Evolutionary conservation across 2,888 invertebrate genomes (phyloP), one percentile per base, ranked within the genome.

Genomic region (Cephus runcator): DNA sequence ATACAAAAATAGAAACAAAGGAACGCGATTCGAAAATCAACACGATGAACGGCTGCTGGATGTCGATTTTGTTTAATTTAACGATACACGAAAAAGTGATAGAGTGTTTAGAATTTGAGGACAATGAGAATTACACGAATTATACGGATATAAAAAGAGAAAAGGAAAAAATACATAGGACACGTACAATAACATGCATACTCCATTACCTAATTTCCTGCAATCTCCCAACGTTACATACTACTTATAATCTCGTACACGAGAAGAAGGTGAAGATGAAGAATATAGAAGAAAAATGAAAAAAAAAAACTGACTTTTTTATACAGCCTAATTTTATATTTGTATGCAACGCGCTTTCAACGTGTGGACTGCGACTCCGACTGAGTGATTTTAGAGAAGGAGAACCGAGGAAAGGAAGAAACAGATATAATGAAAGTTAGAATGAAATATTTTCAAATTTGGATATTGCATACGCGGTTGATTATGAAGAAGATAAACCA

Each of bases 271-370:
- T 15, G 40, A 40, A 40, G 40, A 40, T 15, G 40, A 15, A 40
- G 40, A 40, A 69, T 69, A 69, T 69, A 69, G 69, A 69, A 30
- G 69, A 35, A 35, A 35, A 35, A 35, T 35, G n/a, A 69, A 71
- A 40, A 40, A 40, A 40, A 40, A 40, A 15, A 12, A 15, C 68
- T 40, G 76, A 87, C 84, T 89, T 89, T 83, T 90, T 89, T 89
- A 89, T 88, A 90, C 87, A 90, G 90, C 88, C 89, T 89, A 88
- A 89, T 90, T 90, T 90, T 90, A 87, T 89, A 90, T 88, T 89
- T 87, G 85, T 88, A 87, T 83, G 86, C 86, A 86, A 85, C 79
- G 85, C 84, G 85, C 82, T 81, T 87, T 84, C 78, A 82, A 86
- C 80, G 77, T 85, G 84, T 84, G 82, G 81, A 86, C 81, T 86